Evolutionary conservation across 1,140 invertebrate species (phyloP).

Genomic region (Drosophila kepulauana): DNA sequence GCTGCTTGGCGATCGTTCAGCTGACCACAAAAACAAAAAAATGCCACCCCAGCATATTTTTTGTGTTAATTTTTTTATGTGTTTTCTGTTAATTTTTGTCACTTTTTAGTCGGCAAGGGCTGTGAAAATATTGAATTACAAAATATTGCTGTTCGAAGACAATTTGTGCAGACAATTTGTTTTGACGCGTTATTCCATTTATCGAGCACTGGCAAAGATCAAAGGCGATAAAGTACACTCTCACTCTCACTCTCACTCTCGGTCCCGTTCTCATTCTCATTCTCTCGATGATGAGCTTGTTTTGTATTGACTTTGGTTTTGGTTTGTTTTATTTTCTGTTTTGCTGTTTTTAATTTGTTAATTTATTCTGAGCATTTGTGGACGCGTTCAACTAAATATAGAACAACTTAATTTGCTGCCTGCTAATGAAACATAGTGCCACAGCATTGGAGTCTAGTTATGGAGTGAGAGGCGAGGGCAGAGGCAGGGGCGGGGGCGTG

Average conservation of each 20-base stretch:
- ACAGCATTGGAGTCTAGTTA: neutral
- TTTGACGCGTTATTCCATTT: slow-evolving; percentile 70
- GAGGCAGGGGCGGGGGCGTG: neutral
- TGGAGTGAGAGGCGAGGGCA: neutral
- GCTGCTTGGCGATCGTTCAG: slow-evolving; percentile 21
- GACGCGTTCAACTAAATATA: slow-evolving; percentile 58
- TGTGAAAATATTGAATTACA: slow-evolving; percentile 69
- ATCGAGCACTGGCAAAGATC: slow-evolving; percentile 52
- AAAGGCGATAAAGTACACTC: slow-evolving; percentile 60
- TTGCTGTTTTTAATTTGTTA: slow-evolving; percentile 71
- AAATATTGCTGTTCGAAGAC: slow-evolving; percentile 55
- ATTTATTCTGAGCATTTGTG: slow-evolving; percentile 58
- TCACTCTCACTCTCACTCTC: slow-evolving; percentile 4
- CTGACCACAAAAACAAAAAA: neutral
- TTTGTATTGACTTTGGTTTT: slow-evolving; percentile 42
- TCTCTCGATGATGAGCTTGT: slow-evolving; percentile 4
- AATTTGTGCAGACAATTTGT: slow-evolving; percentile 64
- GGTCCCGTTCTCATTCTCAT: too few species aligned
- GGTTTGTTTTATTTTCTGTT: neutral
- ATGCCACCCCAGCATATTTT: slow-evolving; percentile 8
- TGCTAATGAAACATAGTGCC: slow-evolving; percentile 67
- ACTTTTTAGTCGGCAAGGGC: slow-evolving; percentile 39
- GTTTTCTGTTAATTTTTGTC: slow-evolving; percentile 80
- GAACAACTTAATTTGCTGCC: slow-evolving; percentile 80
- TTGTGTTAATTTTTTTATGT: slow-evolving; percentile 72